Base-by-base conservation (phyloP, 2,113 vertebrate species). In the Pelmatolapia mariae region DNA sequence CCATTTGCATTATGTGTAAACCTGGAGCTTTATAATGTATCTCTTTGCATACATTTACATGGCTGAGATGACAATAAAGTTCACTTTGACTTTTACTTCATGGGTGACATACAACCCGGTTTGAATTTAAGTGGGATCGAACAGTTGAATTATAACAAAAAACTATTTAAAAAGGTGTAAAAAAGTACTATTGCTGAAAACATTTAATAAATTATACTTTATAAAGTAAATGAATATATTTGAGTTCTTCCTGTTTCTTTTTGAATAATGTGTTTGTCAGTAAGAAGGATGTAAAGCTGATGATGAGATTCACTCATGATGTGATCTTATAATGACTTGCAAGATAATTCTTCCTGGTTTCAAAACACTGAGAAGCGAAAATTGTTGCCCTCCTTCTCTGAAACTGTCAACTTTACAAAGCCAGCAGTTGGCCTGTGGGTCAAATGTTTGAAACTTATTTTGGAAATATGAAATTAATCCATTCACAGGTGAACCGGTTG, bases 141-240 rank as follows among this genome's bases (percentile, higher is more conserved):
- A 6, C 52, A 3, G 2, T 22, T 0, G 2, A 54, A 54, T 10
- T 54, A 22, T 12, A 54, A 22, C 52, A n/a, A 1, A 4, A 54
- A 54, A 31, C 6, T 4, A 29, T 29, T 24, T 5, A 29, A 29
- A 29, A 2, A 29, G 5, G 5, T 29, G 29, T 5, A 29, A 29
- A 29, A 5, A 29, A 56, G 56, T 59, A 31, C 56, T 59, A 31
- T 59, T 0, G 3, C 56, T 59, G 56, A 59, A 59, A 59, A 31
- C 2, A 59, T 59, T 31, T 31, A 0, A 31, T 31, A 0, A 3
- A 31, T 61, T 0, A 31, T 61, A 61, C 57, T 31, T 31, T 61
- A 31, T 18, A 31, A 61, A 61, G 0, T 0, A 10, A 61, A 18
- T 61, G 0, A 61, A 61, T 0, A 31, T 61, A 31, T 61, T 61